These are phyloP conservation scores for Tympanoctomys barrerae DNA, from an alignment of 2,797 vertebrate species.

Conservation along the genomic window DNA sequence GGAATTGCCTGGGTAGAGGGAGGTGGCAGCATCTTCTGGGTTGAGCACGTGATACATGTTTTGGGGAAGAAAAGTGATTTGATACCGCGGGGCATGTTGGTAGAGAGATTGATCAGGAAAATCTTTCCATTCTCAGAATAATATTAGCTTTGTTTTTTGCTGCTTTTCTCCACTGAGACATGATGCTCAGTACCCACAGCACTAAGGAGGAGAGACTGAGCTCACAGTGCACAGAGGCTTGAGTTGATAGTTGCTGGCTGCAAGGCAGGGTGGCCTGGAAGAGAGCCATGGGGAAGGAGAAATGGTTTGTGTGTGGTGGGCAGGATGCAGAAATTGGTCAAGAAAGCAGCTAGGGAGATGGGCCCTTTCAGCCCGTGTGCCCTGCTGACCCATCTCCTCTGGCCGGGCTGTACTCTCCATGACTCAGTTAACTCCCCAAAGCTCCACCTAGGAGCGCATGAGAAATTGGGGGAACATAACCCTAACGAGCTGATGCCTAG, in stretches of 20 bases:
- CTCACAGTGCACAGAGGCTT: not conserved
- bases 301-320: not conserved
- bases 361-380: not conserved
- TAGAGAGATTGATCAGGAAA: not conserved
- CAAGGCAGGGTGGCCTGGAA: not conserved
- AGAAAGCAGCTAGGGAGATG: not conserved
- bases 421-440: not conserved
- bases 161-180: not conserved
- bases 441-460: not conserved
- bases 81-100: not conserved
- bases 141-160: not conserved
- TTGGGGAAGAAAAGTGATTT: not conserved
- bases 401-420: not conserved
- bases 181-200: not conserved
- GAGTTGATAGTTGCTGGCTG: not conserved
- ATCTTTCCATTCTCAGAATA: not conserved
- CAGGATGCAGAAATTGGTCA: not conserved
- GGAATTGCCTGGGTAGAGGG: not conserved
- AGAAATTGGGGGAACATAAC: not conserved
- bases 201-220: not conserved
- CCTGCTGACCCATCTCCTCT: not conserved
- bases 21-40: not conserved
- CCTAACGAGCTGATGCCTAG: not conserved
- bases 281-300: not conserved
- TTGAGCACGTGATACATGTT: not conserved